Evolutionary conservation across 2,888 invertebrate genomes (phyloP), one percentile per base, ranked within the genome.

Genomic region (Julus scandinavius): DNA sequence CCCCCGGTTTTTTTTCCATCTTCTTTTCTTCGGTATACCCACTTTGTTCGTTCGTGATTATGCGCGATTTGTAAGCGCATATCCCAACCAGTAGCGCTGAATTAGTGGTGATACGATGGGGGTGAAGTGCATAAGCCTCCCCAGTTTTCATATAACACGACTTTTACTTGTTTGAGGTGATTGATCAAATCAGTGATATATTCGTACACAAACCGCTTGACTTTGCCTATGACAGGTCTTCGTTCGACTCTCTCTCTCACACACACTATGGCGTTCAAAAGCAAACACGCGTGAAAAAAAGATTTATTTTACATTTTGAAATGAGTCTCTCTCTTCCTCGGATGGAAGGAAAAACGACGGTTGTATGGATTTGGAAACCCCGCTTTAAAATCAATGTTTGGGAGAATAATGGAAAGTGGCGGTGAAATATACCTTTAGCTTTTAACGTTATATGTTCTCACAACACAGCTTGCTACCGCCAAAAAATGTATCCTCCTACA

Each of bases 221-320:
- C 72, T 72, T 72, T 72, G 72, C 72, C 72, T 72, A 29, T 72
- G 72, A 72, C 72, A 72, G 72, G 72, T 29, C 85, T 85, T 5
- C 41, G 85, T 40, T 85, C 17, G 40, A 40, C 41, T 84, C 84
- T 84, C 29, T 80, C 80, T 80, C 80, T 83, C 83, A n/a, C 83
- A 15, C 20, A 29, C 41, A 29, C 41, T 84, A 2, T 84, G 6
- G 41, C 45, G 41, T 45, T 85, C 49, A 49, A 85, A 41, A 85
- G 85, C 41, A 85, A 85, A 85, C 49, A 49, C 49, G 20, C 85
- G 49, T 85, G 85, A 85, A 45, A 85, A 85, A 85, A 49, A 45
- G 85, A 85, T 85, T 85, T 85, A 85, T 85, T 85, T 85, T 85
- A 85, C 85, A 85, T 85, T 85, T 85, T 85, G 85, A 85, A 85